Conservation (phyloP, 2,888 invertebrate species). For the Eilema griseolum region DNA sequence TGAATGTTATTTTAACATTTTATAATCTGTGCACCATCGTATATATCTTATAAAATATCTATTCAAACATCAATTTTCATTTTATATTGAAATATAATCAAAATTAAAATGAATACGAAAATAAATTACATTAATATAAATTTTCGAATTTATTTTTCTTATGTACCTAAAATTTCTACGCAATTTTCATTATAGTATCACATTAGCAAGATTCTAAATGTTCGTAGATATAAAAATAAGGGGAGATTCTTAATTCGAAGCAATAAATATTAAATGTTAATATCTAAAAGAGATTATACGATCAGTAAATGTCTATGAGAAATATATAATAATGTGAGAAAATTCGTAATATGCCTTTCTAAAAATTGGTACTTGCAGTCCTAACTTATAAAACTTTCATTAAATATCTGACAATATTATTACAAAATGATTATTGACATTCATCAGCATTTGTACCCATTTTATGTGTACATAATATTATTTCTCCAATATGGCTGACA, state of each 20-base stretch:
- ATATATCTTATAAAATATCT: constrained; percentile 37
- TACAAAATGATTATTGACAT: constrained; percentile 6
- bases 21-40: constrained; percentile 29
- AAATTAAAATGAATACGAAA: constrained; percentile 37
- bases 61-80: constrained; percentile 25
- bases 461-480: constrained; percentile 22
- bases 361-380: constrained; percentile 1
- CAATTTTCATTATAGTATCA: constrained; percentile 46
- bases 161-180: constrained; percentile 33
- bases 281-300: constrained; percentile 40
- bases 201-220: constrained; percentile 49
- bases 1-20: constrained; percentile 26
- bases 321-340: constrained; percentile 17
- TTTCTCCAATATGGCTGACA: constrained; percentile 12
- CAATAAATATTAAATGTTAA: constrained; percentile 34
- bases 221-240: constrained; percentile 53
- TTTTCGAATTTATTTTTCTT: constrained; percentile 27
- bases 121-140: constrained; percentile 30
- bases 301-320: constrained; percentile 22
- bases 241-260: constrained; percentile 50
- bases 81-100: constrained; percentile 25
- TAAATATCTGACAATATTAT: constrained; percentile 6
- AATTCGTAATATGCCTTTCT: constrained; percentile 10
- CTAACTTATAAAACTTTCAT: background rate
- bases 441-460: constrained; percentile 22